Evolutionary conservation across 2,888 invertebrate genomes (phyloP), one percentile per base, ranked within the genome.

Genomic region (Pristionchus arcanus): DNA sequence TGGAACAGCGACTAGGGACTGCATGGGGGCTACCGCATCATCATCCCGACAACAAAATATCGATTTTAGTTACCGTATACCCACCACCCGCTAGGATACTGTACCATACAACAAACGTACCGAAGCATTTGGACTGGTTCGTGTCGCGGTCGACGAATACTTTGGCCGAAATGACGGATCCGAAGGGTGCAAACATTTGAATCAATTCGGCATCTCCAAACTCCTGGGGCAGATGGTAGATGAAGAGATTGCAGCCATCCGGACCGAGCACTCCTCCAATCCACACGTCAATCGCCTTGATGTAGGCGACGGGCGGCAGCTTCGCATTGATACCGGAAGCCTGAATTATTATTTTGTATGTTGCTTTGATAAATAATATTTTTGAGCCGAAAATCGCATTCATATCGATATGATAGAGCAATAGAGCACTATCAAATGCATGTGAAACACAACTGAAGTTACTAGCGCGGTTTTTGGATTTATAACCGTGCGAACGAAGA

Each of bases 41-140:
- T n/a, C n/a, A 34, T 37, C 77, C 77, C 37, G 34, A 37, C 37
- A 42, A 42, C 77, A 42, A 37, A n/a, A 42, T 77, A 74, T 77
- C 19, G 42, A 77, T 77, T 9, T n/a, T n/a, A 7, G 77, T 16
- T 77, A 77, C 74, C 19, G 77, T 77, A 77, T 42, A 37, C 77
- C 77, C 42, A 77, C 31, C 16, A 71, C 34, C 71, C 19, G 55
- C 55, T 55, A 55, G 55, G 16, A 25, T 68, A 68, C 37, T 37
- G 74, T 74, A 77, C 77, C 37, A 21, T 42, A 77, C 77, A 34
- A 77, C 77, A 77, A 85, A 95, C 97, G 97, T 96, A 99, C 99
- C 99, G 96, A 99, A 99, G 96, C 99, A 99, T 97, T 99, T 99
- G 97, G 98, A 98, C 96, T 99, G 99, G 96, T 99, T 99, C 95